Conservation (phyloP, 2,888 invertebrate species). For the Minunthozetes semirufus region DNA sequence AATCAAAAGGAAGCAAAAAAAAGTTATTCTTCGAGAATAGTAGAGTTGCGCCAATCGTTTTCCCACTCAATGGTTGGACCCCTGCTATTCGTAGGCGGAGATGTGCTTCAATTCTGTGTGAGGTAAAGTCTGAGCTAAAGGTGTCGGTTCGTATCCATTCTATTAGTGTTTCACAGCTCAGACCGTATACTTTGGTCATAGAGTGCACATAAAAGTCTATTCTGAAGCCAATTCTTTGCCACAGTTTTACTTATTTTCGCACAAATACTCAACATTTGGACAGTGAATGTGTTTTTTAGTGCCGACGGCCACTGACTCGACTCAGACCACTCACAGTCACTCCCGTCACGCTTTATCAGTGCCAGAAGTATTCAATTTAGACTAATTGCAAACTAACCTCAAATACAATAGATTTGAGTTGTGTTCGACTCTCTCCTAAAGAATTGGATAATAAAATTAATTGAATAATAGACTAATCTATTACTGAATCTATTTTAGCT, state of each 20-base stretch:
- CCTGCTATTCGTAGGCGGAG: conserved; percentile 24
- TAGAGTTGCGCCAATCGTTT: neutral
- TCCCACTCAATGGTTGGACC: conserved; percentile 23
- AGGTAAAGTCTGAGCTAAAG: conserved; percentile 14
- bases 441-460: conserved; percentile 12
- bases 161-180: neutral
- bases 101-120: conserved; percentile 23
- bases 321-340: neutral
- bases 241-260: neutral
- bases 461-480: neutral
- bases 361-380: neutral
- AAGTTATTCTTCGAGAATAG: neutral
- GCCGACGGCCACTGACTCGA: neutral
- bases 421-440: neutral
- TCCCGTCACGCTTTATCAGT: neutral
- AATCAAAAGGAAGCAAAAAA: conserved; percentile 19
- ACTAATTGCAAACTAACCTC: neutral
- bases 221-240: conserved; percentile 10
- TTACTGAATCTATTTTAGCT: neutral
- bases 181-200: neutral
- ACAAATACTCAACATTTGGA: neutral
- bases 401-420: neutral
- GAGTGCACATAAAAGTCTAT: neutral
- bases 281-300: neutral
- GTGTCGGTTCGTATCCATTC: conserved; percentile 23